These are phyloP conservation scores for Sarotherodon lohbergeri DNA, from an alignment of 2,113 vertebrate species.

Conservation along the genomic window DNA sequence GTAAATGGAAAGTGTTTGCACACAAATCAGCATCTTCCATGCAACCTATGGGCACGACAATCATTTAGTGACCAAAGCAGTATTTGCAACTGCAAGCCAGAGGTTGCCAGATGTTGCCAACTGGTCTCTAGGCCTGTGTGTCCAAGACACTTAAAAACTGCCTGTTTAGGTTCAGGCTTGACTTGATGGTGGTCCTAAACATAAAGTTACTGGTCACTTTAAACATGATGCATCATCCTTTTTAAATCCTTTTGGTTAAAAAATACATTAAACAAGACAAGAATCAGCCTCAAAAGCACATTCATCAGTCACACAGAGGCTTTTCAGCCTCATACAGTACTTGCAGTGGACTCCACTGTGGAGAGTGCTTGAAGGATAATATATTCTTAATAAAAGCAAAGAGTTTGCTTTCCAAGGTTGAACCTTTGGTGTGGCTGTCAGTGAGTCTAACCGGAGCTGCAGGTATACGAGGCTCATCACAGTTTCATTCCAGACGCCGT, in stretches of 20 bases:
- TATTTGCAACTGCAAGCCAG: background rate
- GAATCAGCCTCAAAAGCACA: background rate
- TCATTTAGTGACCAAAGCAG: background rate
- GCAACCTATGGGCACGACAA: accelerated
- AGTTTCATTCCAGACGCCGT: background rate
- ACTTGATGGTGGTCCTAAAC: background rate
- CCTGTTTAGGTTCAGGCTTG: background rate
- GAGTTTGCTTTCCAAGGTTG: background rate
- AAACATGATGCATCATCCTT: accelerated
- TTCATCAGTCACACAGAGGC: background rate
- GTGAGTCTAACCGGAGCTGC: background rate
- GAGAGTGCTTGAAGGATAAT: background rate
- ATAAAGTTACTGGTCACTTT: background rate
- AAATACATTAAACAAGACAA: background rate
- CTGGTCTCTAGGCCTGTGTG: background rate
- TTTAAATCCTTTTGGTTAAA: accelerated
- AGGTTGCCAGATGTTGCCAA: background rate
- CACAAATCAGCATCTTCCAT: background rate
- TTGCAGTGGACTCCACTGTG: background rate
- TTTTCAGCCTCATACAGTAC: accelerated
- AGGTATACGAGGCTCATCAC: background rate
- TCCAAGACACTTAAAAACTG: background rate
- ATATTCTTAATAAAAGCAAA: background rate
- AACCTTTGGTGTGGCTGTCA: background rate
- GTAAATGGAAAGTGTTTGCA: accelerated